Percentiles rank a stretch among this genome's conserved stretches.
Conservation (phyloP, 30 jellyfish, hydroid and myxozoan genomes). For the Pelagia noctiluca region DNA sequence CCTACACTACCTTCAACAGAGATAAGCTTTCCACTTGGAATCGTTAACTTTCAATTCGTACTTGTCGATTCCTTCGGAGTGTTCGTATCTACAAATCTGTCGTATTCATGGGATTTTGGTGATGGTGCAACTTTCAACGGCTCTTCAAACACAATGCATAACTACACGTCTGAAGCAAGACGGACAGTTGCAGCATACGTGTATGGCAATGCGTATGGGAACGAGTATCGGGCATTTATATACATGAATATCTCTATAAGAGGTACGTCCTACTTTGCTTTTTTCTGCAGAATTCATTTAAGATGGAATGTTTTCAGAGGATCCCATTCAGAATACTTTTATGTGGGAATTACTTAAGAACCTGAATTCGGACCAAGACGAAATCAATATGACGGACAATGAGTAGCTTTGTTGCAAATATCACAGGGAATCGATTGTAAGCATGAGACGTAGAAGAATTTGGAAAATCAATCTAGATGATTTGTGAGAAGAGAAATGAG, state of each 20-base stretch:
- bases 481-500: too few species aligned
- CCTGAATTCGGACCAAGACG: too few species aligned
- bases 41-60: neutral
- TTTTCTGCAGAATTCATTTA: too few species aligned
- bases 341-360: too few species aligned
- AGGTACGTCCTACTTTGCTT: too few species aligned
- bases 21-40: constrained; percentile 5
- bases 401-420: too few species aligned
- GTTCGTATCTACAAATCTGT: neutral
- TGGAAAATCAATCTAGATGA: too few species aligned
- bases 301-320: too few species aligned
- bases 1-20: constrained; percentile 7
- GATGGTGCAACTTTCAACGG: neutral
- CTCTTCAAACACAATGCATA: neutral
- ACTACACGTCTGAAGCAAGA: neutral
- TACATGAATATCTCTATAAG: constrained; percentile 3
- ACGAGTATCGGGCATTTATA: neutral
- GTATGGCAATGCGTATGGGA: neutral
- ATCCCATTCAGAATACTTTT: too few species aligned
- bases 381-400: too few species aligned
- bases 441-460: too few species aligned
- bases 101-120: constrained; percentile 7
- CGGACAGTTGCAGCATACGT: neutral
- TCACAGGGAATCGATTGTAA: too few species aligned
- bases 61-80: neutral